phyloP scores from a whole-genome alignment of 2,888 invertebrate genomes.

The Pyrocoelia pectoralis region DNA sequence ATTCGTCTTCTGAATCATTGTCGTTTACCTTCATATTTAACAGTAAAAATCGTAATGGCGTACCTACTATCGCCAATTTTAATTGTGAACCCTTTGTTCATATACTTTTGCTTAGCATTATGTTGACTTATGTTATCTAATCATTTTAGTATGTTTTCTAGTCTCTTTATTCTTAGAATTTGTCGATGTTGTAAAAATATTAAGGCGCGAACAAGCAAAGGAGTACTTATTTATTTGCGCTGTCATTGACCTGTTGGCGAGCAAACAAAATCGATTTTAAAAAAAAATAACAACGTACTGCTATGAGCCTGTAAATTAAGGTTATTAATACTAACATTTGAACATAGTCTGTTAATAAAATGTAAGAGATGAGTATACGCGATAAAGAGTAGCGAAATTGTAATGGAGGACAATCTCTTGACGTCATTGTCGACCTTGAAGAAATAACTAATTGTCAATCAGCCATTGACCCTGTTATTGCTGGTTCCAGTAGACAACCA shows the following conservation, averaged over 20 bases:
- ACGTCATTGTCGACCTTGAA: slow-evolving; percentile 57
- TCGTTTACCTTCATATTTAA: slow-evolving; percentile 24
- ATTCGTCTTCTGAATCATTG: slow-evolving; percentile 38
- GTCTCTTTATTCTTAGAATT: slow-evolving; percentile 24
- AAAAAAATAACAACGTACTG: not conserved
- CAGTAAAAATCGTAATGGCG: not conserved
- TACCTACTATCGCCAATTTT: too few species aligned
- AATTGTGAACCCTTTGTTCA: slow-evolving; percentile 20
- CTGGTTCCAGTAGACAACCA: slow-evolving; percentile 41
- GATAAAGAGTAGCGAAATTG: not conserved
- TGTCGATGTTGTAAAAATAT: slow-evolving; percentile 18
- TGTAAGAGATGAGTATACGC: too few species aligned
- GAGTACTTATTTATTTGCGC: slow-evolving; percentile 16
- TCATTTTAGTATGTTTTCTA: slow-evolving; percentile 26
- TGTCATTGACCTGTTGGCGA: slow-evolving; percentile 23
- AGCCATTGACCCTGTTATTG: slow-evolving; percentile 59
- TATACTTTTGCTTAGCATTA: slow-evolving; percentile 18
- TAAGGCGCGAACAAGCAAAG: slow-evolving; percentile 14
- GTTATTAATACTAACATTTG: not conserved
- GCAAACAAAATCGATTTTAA: slow-evolving; percentile 12
- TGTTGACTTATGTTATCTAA: slow-evolving; percentile 27
- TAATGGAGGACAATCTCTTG: slow-evolving; percentile 41
- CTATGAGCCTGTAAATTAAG: not conserved
- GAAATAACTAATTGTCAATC: slow-evolving; percentile 59
- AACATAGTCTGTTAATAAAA: too few species aligned